phyloP scores from a whole-genome alignment of 2,888 invertebrate species.

The Heliconius sara region DNA sequence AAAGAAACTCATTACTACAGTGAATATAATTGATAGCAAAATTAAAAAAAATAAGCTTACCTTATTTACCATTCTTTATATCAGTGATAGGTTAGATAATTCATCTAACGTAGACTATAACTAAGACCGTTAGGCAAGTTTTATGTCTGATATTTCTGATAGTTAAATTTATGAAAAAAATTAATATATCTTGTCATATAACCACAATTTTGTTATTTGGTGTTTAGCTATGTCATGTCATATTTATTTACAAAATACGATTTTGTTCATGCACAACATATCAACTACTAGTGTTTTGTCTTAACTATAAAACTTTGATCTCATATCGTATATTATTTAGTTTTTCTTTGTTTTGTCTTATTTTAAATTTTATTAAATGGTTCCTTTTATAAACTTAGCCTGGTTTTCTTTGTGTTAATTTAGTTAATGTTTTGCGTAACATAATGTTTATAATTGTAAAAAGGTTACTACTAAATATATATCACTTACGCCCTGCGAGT shows the following conservation, averaged over 20 bases:
- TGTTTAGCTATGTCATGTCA: neutral
- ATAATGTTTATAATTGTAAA: neutral
- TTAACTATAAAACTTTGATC: neutral
- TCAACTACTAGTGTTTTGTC: no score
- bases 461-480: neutral
- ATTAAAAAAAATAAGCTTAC: neutral
- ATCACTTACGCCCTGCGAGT: no score
- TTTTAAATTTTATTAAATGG: neutral
- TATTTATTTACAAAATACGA: no score
- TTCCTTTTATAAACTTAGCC: neutral
- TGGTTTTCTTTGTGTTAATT: neutral
- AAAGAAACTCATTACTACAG: conserved; percentile 59
- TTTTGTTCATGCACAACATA: no score
- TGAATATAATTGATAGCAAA: conserved; percentile 47
- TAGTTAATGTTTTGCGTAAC: neutral
- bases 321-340: neutral
- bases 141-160: no score
- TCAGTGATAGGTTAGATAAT: neutral
- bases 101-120: no score
- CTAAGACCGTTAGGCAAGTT: no score
- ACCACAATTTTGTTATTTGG: neutral
- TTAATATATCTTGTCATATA: no score
- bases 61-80: neutral
- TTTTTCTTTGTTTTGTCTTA: neutral
- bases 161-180: no score